These are phyloP conservation scores for Oceanodroma leucorhoa DNA, from an alignment of 2,797 vertebrate genomes.

Conservation along the genomic window DNA sequence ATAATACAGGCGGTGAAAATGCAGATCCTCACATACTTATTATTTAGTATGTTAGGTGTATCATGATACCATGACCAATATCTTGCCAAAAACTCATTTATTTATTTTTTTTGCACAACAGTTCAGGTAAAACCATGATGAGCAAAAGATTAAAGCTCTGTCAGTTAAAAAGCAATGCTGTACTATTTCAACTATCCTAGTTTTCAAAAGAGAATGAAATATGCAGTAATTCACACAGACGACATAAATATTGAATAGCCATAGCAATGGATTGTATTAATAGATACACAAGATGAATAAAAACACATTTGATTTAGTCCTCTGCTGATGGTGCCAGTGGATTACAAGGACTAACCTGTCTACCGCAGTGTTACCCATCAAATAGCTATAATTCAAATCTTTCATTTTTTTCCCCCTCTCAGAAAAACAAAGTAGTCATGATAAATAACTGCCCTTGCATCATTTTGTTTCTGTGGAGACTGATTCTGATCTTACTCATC, in stretches of 20 bases:
- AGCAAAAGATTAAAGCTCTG: constrained; percentile 49
- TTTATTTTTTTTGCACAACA: background rate
- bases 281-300: constrained; percentile 38
- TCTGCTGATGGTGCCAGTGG: constrained; percentile 6
- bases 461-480: background rate
- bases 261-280: constrained; percentile 39
- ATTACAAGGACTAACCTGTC: constrained; percentile 45
- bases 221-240: constrained; percentile 15
- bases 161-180: constrained; percentile 29
- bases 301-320: constrained; percentile 27
- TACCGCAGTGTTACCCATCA: background rate
- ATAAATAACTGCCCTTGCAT: background rate
- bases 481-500: background rate
- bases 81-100: background rate
- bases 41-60: background rate
- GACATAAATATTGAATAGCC: constrained; percentile 56
- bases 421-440: background rate
- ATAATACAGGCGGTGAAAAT: background rate
- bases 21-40: background rate
- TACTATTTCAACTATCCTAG: constrained; percentile 32
- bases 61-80: background rate
- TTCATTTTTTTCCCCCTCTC: background rate
- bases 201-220: constrained; percentile 45
- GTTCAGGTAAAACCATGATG: background rate
- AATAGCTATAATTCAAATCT: background rate